Base-by-base conservation (phyloP, 2,113 vertebrate genomes). In the Clupea harengus region DNA sequence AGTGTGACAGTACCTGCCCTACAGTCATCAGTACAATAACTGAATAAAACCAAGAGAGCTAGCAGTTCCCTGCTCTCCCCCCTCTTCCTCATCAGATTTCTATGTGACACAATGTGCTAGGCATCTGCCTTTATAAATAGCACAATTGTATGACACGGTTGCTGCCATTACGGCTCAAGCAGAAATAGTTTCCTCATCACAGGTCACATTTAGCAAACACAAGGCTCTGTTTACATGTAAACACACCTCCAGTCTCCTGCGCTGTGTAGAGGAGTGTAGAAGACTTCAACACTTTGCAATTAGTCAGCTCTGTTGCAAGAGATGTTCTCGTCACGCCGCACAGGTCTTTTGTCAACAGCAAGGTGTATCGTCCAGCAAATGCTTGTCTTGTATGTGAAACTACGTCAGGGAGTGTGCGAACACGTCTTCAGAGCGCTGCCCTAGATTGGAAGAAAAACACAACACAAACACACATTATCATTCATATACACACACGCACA, bases 21-120 rank as follows among this genome's bases (percentile, higher is more conserved):
- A 91, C 91, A 94, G 92, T 92, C 88, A 90, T 90, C 86, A 89
- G 88, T 91, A 92, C 92, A 94, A 94, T 92, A 93, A 94, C 93
- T 92, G 92, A 94, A 93, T 92, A 93, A 3, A 60, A 60, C 4
- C 20, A 60, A 20, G 6, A 60, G 54, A 60, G 54, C 92, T 81
- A 92, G 4, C 83, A 88, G 20, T 60, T 84, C 64, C 82, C 83
- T 84, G 47, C 83, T 80, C 46, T 84, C 88, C 89, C 17, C 6
- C 45, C 0, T 46, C 18, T 5, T 11, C 86, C 6, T 78, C 72
- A 39, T 78, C 72, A 78, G 72, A 78, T 72, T 72, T 72, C 64
- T 28, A 28, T 32, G 13, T 10, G 46, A 82, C 85, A 13, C 45
- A 13, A 46, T 72, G 88, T 85, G 81, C 49, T 50, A 22, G 15